These are phyloP conservation scores for Adrianichthys oophorus DNA, from an alignment of 2,797 vertebrate species.

Conservation along the genomic window DNA sequence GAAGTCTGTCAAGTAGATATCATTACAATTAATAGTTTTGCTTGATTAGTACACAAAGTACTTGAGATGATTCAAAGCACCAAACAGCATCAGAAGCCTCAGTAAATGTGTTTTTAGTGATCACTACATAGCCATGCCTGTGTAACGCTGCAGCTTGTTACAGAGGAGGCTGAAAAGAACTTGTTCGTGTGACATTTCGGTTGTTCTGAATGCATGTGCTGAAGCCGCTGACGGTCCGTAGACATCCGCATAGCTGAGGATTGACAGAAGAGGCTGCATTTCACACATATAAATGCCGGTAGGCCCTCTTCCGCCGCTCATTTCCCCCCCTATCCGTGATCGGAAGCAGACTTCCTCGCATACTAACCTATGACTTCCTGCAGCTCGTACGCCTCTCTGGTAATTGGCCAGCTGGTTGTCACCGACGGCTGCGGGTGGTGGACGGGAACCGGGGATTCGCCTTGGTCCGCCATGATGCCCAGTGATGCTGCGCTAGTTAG, in stretches of 20 bases:
- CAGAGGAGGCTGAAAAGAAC: constrained; percentile 1
- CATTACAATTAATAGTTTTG: too few relatives aligned
- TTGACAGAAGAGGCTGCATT: constrained; percentile 36
- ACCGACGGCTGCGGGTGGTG: constrained; percentile 75
- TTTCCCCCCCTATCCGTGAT: background rate
- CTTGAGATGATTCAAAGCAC: background rate
- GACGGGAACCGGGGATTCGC: constrained; percentile 84
- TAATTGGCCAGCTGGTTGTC: constrained; percentile 90
- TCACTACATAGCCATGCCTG: constrained; percentile 43
- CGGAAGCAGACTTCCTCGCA: constrained; percentile 1
- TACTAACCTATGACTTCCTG: constrained; percentile 98
- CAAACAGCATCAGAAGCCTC: background rate
- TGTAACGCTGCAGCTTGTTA: constrained; percentile 29
- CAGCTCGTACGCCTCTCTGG: constrained; percentile 93
- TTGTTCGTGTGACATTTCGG: constrained; percentile 32
- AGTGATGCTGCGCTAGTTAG: constrained; percentile 71
- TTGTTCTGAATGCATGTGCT: constrained; percentile 12
- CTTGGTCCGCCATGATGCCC: constrained; percentile 92
- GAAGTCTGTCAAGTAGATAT: too few relatives aligned
- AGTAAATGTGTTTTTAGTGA: constrained; percentile 37
- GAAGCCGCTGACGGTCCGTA: constrained; percentile 6
- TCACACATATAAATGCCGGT: constrained; percentile 74
- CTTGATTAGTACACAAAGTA: too few relatives aligned
- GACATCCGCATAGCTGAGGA: constrained; percentile 80
- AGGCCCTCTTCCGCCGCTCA: constrained; percentile 70